Evolutionary conservation across 2,113 vertebrate genomes (phyloP), one percentile per base, ranked within the genome.

Genomic region (Hyla sarda): DNA sequence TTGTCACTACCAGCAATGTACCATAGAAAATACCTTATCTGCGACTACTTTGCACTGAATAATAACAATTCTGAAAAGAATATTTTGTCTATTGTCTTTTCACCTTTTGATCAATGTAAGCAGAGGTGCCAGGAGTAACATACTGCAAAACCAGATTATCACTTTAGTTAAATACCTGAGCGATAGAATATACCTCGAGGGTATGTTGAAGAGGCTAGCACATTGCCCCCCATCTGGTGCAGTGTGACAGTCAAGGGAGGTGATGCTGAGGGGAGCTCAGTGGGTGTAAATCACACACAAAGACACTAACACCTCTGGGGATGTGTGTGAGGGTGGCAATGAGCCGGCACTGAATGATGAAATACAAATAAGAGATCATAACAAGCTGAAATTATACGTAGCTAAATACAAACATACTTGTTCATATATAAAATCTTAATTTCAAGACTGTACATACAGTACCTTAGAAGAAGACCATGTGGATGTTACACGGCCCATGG

Each of bases 161-260:
- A 47, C 58, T 81, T 81, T 45, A 45, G 56, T 54, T 62, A 37
- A 65, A 47, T 81, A 81, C 78, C 56, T 62, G 34, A 25, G 34
- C 34, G 21, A 80, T 56, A 80, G 77, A 21, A 25, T 62, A 54
- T 60, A 10, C 78, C 78, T 34, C 13, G 19, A 56, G 37, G 78
- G n/a, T 23, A 28, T 30, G 41, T 65, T 11, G 47, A 45, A 47
- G 58, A n/a, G 56, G 78, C 41, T 81, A 65, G 58, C 78, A 81
- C 56, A 56, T 62, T 47, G 34, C 13, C 58, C 58, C 77, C 78
- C 78, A 81, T 81, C 78, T 81, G 56, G 14, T 81, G n/a, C 60
- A 47, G 78, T 62, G 78, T 81, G 58, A 81, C 37, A 45, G 21
- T 41, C 14, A 62, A 58, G 78, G 58, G 56, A 81, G 78, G 78